These are phyloP conservation scores for Cygnus buccinator DNA, from an alignment of 2,113 vertebrate genomes.

Conservation along the genomic window DNA sequence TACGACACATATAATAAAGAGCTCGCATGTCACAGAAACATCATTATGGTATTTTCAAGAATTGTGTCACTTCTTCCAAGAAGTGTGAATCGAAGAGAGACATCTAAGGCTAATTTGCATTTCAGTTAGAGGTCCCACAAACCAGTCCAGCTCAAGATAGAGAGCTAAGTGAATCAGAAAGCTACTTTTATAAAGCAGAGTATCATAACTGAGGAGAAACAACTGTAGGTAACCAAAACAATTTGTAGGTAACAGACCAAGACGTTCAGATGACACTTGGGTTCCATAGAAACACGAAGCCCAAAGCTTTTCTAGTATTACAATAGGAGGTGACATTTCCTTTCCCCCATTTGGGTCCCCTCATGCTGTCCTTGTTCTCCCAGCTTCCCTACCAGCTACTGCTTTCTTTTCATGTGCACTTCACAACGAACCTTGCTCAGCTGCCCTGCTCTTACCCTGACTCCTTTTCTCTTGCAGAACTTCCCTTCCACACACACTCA, in stretches of 20 bases:
- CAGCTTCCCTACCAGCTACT: neutral
- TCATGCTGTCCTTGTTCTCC: neutral
- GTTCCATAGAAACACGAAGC: neutral
- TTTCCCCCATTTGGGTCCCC: neutral
- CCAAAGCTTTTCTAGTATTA: neutral
- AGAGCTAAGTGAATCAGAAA: neutral
- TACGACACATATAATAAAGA: neutral
- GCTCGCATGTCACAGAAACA: constrained; percentile 5
- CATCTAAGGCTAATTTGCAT: constrained; percentile 31
- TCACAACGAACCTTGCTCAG: neutral
- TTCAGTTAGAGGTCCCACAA: constrained; percentile 19
- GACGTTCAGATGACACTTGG: neutral
- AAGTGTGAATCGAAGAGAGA: constrained; percentile 6
- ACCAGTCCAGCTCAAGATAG: neutral
- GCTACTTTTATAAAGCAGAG: neutral
- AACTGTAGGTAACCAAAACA: neutral
- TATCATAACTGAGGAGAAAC: neutral
- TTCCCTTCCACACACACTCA: neutral
- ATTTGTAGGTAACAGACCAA: neutral
- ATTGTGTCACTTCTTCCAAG: constrained; percentile 45
- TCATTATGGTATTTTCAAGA: constrained; percentile 36
- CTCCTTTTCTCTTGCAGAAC: neutral
- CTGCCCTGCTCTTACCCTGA: neutral
- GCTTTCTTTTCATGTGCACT: neutral
- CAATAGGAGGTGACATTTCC: neutral